phyloP scores from a whole-genome alignment of 1,140 invertebrate genomes.

The Arion vulgaris region DNA sequence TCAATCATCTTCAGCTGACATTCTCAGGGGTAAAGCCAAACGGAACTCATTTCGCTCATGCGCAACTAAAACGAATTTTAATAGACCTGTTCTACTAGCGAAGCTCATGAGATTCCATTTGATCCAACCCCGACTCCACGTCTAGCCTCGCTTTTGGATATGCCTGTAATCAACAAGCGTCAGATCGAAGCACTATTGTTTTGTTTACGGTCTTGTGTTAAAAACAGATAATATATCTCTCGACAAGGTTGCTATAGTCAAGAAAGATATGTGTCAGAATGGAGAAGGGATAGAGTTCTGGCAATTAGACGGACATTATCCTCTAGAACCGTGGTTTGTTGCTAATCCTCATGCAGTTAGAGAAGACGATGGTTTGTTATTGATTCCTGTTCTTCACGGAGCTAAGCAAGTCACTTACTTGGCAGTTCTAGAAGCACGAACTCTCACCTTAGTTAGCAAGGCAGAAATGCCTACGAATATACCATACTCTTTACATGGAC shows the following conservation, averaged over 20 bases:
- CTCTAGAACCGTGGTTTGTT: constrained; percentile 64
- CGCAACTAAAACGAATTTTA: constrained; percentile 50
- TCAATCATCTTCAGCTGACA: constrained; percentile 53
- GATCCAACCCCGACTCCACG: neutral
- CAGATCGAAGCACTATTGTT: constrained; percentile 59
- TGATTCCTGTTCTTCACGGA: constrained; percentile 63
- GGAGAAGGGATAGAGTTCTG: constrained; percentile 50
- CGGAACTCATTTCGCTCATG: constrained; percentile 44
- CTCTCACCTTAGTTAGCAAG: constrained; percentile 50
- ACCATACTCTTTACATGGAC: constrained; percentile 65
- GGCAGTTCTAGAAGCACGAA: constrained; percentile 58
- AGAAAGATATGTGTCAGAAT: constrained; percentile 63
- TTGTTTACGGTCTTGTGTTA: constrained; percentile 61
- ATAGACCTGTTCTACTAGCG: constrained; percentile 47
- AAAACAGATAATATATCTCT: constrained; percentile 57
- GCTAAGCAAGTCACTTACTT: constrained; percentile 50
- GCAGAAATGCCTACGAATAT: constrained; percentile 57
- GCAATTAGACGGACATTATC: constrained; percentile 54
- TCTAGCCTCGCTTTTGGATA: constrained; percentile 55
- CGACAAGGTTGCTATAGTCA: constrained; percentile 59
- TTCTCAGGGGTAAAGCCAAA: constrained; percentile 47
- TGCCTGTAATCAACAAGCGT: constrained; percentile 67
- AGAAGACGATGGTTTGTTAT: constrained; percentile 65
- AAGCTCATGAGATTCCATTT: constrained; percentile 29
- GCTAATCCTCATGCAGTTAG: constrained; percentile 40